Conservation (phyloP, 1,140 invertebrate species). For the Eriosoma lanigerum region DNA sequence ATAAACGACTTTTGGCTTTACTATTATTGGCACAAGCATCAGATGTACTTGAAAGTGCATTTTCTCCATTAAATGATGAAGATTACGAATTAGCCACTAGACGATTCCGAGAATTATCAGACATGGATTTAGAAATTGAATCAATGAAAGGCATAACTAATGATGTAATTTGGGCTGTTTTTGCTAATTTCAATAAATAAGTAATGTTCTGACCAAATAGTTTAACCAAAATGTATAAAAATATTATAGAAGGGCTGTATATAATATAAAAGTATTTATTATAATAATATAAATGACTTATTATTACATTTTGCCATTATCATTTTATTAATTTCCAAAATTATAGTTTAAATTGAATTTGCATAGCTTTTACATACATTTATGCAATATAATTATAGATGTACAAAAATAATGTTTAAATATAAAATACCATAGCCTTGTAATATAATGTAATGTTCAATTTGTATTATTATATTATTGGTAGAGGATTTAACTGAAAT, state of each 20-base stretch:
- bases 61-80: constrained; percentile 95
- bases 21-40: constrained; percentile 96
- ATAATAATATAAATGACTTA: constrained; percentile 4
- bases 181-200: constrained; percentile 97
- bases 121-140: constrained; percentile 95
- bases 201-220: constrained; percentile 17
- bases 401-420: constrained; percentile 6
- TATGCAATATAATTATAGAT: constrained; percentile 14
- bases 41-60: constrained; percentile 99
- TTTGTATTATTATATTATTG: constrained; percentile 11
- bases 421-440: neutral
- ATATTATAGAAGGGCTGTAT: neutral
- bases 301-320: constrained; percentile 35
- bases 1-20: constrained; percentile 87
- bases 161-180: constrained; percentile 97
- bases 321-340: neutral
- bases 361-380: neutral
- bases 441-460: neutral
- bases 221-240: constrained; percentile 24
- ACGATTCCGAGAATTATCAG: constrained; percentile 89
- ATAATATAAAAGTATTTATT: constrained; percentile 12
- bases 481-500: neutral
- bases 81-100: constrained; percentile 99
- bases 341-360: constrained; percentile 18
- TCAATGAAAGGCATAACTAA: constrained; percentile 81